Conservation (phyloP, 2,113 vertebrate species). For the Macroglossus sobrinus region DNA sequence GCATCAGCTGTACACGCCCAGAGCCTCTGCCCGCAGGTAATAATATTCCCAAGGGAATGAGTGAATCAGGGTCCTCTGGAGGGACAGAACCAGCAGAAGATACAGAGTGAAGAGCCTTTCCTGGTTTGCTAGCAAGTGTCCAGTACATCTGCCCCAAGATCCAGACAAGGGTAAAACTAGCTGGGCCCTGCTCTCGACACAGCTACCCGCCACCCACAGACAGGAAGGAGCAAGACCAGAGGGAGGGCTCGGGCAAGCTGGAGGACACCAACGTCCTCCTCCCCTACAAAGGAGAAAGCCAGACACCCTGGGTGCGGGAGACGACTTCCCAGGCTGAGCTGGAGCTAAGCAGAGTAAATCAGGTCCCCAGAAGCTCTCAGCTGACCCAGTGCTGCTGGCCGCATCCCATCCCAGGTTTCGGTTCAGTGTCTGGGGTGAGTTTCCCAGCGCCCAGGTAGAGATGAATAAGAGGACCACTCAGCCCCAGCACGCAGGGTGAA, state of each 20-base stretch:
- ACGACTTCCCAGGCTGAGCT: too few relatives aligned
- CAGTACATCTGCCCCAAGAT: background rate
- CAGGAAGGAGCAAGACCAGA: background rate
- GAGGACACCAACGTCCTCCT: background rate
- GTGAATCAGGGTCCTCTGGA: background rate
- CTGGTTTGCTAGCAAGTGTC: background rate
- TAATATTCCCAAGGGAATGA: background rate
- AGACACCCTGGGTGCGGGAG: rapidly evolving
- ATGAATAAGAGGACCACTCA: rapidly evolving
- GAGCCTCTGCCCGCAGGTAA: background rate
- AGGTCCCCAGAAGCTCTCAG: background rate
- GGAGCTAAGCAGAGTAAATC: background rate
- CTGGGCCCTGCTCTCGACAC: background rate
- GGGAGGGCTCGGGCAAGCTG: too few relatives aligned
- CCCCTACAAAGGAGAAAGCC: background rate
- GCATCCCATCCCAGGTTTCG: background rate
- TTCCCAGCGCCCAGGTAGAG: background rate
- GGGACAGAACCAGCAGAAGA: background rate
- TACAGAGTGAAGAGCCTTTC: background rate
- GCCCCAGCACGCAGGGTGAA: background rate
- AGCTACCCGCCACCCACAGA: background rate
- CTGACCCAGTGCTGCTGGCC: too few relatives aligned
- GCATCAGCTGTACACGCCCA: background rate
- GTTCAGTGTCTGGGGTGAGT: background rate
- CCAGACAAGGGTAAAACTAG: background rate